phyloP scores from a whole-genome alignment of 2,113 vertebrate species.

The Cephalopholis sonnerati region DNA sequence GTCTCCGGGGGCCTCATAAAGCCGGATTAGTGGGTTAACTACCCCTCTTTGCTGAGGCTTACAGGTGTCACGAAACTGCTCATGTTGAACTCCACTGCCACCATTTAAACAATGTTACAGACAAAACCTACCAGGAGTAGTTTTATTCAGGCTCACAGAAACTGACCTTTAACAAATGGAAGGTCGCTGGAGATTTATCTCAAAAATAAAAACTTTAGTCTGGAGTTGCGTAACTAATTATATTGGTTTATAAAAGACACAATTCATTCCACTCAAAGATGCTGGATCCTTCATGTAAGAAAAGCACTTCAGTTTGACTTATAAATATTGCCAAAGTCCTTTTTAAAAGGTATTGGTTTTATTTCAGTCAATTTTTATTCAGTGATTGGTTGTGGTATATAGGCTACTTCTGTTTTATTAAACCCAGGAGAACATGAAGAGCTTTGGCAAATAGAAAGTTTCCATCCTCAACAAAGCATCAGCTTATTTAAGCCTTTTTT shows the following conservation, averaged over 20 bases:
- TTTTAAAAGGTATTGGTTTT: background rate
- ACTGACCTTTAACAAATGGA: background rate
- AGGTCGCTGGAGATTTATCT: background rate
- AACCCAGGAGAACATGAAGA: background rate
- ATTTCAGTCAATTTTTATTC: background rate
- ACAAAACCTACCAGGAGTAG: background rate
- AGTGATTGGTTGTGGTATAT: background rate
- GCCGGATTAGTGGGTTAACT: conserved; percentile 28
- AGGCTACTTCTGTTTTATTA: background rate
- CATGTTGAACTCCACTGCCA: background rate
- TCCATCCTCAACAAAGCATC: background rate
- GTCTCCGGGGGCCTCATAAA: background rate
- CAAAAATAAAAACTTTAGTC: background rate
- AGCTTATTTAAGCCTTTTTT: background rate
- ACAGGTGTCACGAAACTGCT: background rate
- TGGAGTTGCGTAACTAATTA: background rate
- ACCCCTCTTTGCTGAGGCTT: background rate
- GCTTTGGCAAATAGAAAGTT: background rate
- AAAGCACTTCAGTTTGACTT: no score
- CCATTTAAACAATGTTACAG: background rate
- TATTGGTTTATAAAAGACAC: no score
- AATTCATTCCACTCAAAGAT: no score
- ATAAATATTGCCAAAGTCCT: no score
- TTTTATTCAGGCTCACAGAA: background rate
- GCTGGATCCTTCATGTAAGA: no score